A percentile compares a stretch with the other conserved stretches of the same genome.
Evolutionary conservation across 2,113 vertebrate species (phyloP).

Genomic region (Cromileptes altivelis): DNA sequence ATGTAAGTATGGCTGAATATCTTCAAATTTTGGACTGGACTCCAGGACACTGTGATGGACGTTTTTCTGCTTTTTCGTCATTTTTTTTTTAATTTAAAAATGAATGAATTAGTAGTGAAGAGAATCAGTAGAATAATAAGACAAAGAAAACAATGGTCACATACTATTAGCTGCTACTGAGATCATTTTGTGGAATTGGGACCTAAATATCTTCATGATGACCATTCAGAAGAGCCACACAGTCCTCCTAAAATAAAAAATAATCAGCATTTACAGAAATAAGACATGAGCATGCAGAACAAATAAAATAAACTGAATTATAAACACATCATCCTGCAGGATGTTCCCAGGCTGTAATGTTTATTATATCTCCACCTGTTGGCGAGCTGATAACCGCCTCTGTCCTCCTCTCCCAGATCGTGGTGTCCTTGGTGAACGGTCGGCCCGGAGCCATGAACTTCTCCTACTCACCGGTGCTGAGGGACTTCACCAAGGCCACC

Average conservation of each 20-base stretch:
- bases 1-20: no score
- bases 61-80: background rate
- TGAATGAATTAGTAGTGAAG: background rate
- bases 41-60: background rate
- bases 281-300: background rate
- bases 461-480: slow-evolving; percentile 94
- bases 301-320: no score
- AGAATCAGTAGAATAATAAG: no score
- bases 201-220: background rate
- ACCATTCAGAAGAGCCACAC: background rate
- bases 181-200: background rate
- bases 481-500: slow-evolving; percentile 98
- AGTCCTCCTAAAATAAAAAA: background rate
- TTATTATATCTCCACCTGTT: background rate
- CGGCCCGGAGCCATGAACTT: slow-evolving; percentile 97
- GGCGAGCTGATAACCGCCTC: background rate
- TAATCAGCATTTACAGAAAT: background rate
- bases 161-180: no score
- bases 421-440: slow-evolving; percentile 96
- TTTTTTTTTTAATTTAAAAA: background rate
- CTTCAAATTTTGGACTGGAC: no score
- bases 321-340: background rate
- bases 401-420: slow-evolving; percentile 83
- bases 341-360: background rate
- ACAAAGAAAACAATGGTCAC: no score